Base-by-base conservation (phyloP, 2,888 invertebrate species). In the Lacanobia oleracea region DNA sequence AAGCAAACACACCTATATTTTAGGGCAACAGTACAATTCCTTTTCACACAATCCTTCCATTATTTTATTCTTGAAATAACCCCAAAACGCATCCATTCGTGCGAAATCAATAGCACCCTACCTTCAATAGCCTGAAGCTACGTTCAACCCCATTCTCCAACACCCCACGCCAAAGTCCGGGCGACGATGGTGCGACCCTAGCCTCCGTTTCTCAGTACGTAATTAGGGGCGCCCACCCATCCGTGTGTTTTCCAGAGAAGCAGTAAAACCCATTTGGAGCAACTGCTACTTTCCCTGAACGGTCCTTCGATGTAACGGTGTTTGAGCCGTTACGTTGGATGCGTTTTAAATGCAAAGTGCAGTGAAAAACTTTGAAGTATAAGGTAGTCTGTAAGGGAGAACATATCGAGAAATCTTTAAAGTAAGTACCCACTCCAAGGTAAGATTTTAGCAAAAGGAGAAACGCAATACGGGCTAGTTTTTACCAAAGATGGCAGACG, bases 201-300 rank as follows among this genome's bases (percentile, higher is more conserved):
- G 12, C 50, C 56, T 54, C 40, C 1, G 12, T 18, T 77, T 75
- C 75, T 64, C 10, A 48, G 75, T 53, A 79, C 9, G 14, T 48
- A 53, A 67, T 79, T 63, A 79, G 45, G 73, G 61, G 40, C 51
- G 27, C 23, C 50, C 43, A 53, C 21, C 61, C 53, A 75, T 60
- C 43, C 75, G 59, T 54, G 33, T 33, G 54, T 64, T 63, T 77
- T 80, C 62, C 68, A 72, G 21, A 56, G 62, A 77, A 81, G 75
- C 60, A 67, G 40, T 69, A 53, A 72, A 68, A 18, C 33, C 57
- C 62, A 66, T 79, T 50, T 50, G 64, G 73, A 9, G 21, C 79
- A 79, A 43, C 73, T 54, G 59, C 18, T 72, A 45, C 27, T 60
- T 59, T 79, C 60, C 79, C 62, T 51, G 0, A 33, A 23, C 21